Conservation (phyloP, 2,888 invertebrate species). For the Habroteleia sp. region DNA sequence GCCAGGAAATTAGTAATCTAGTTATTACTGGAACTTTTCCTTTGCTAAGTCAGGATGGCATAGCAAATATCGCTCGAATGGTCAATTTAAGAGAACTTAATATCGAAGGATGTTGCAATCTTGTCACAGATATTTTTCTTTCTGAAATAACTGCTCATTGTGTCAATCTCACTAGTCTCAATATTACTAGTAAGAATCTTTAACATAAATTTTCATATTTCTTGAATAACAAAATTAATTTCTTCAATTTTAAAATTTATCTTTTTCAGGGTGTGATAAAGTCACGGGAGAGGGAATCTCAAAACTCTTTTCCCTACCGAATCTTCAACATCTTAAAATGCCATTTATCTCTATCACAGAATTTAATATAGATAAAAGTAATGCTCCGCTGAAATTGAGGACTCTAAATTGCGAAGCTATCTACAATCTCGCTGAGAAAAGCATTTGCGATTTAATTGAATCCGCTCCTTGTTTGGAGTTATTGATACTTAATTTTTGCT, state of each 20-base stretch:
- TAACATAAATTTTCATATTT: too few relatives aligned
- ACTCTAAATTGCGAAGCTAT: conserved; percentile 16
- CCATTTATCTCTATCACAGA: neutral
- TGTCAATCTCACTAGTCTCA: conserved; percentile 28
- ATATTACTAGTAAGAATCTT: conserved; percentile 35
- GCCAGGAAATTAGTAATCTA: conserved; percentile 17
- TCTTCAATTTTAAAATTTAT: neutral
- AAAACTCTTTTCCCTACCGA: conserved; percentile 34
- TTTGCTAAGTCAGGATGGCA: conserved; percentile 9
- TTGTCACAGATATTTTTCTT: conserved; percentile 25
- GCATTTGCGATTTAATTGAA: conserved; percentile 28
- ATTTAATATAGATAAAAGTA: conserved; percentile 15
- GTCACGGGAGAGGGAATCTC: conserved; percentile 29
- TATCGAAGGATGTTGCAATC: conserved; percentile 1
- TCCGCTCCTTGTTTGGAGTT: conserved; percentile 29
- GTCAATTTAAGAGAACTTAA: conserved; percentile 23
- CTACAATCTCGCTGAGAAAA: conserved; percentile 2
- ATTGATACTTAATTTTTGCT: conserved; percentile 17
- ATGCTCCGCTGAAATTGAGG: conserved; percentile 31
- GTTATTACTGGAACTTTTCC: conserved; percentile 33
- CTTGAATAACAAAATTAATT: too few relatives aligned
- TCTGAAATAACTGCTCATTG: conserved; percentile 16
- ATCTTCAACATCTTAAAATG: conserved; percentile 32
- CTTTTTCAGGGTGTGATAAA: conserved; percentile 18
- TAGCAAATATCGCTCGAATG: conserved; percentile 28